phyloP scores from a whole-genome alignment of 2,797 vertebrate genomes.

The Eulemur mongoz region DNA sequence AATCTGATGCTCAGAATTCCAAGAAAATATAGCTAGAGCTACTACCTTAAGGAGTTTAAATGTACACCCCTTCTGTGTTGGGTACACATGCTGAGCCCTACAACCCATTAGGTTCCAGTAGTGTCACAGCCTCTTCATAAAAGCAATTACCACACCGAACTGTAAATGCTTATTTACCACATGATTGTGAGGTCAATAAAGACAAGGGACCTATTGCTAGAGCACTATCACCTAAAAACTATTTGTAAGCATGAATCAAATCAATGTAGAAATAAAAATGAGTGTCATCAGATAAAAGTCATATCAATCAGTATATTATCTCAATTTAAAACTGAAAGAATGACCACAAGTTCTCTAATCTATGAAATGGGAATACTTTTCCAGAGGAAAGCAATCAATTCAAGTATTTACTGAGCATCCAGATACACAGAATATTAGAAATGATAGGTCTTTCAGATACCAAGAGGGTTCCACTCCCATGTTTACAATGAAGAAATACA shows the following conservation, averaged over 20 bases:
- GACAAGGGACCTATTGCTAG: neutral
- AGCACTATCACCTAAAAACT: neutral
- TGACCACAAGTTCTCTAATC: neutral
- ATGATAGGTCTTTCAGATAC: neutral
- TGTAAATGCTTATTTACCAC: neutral
- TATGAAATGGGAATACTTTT: constrained; percentile 47
- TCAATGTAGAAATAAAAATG: neutral
- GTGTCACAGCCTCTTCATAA: neutral
- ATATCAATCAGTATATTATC: neutral
- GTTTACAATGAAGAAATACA: neutral
- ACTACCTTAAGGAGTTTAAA: neutral
- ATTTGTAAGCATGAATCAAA: constrained; percentile 7
- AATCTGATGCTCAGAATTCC: constrained; percentile 24
- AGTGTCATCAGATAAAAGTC: neutral
- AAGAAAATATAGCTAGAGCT: neutral
- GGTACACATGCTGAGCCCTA: neutral
- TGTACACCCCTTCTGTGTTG: neutral
- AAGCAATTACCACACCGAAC: neutral
- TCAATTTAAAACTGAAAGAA: constrained; percentile 39
- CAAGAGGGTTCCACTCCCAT: neutral
- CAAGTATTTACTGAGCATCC: neutral
- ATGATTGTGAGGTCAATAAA: neutral
- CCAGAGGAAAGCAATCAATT: neutral
- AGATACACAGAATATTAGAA: neutral
- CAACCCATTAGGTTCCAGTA: neutral